Conservation (phyloP, 35 echinoderm and acorn worm genomes). For the Holothuria glaberrima region DNA sequence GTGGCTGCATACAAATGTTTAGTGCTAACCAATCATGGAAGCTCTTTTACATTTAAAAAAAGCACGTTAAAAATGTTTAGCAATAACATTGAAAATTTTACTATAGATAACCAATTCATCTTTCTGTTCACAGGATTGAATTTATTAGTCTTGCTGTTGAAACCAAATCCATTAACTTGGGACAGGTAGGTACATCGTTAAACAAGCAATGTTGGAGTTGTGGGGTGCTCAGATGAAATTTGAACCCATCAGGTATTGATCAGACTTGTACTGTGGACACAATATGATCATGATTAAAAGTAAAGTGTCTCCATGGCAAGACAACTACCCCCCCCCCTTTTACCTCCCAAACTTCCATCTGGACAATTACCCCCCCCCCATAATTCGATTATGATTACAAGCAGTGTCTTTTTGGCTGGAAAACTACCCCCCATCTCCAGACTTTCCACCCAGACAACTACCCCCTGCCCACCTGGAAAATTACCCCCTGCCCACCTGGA, state of each 20-base stretch:
- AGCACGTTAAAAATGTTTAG: too few species aligned
- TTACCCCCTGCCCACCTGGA: too few species aligned
- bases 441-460: too few species aligned
- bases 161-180: slow-evolving; percentile 83
- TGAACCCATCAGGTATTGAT: background rate
- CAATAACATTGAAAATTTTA: background rate
- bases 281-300: background rate
- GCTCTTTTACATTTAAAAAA: too few species aligned
- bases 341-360: background rate
- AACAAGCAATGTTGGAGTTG: too few species aligned
- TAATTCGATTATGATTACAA: too few species aligned
- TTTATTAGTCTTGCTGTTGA: slow-evolving; percentile 75
- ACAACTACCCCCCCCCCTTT: background rate
- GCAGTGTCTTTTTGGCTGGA: too few species aligned
- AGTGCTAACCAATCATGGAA: too few species aligned
- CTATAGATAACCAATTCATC: background rate
- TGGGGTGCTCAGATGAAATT: background rate
- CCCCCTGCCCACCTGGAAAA: too few species aligned
- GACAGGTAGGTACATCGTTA: slow-evolving; percentile 81
- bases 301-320: background rate
- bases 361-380: background rate
- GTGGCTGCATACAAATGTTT: too few species aligned
- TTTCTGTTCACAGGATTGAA: slow-evolving; percentile 64
- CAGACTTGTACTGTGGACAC: background rate
- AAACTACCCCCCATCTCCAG: too few species aligned